Conservation (phyloP, 2,797 vertebrate genomes). For the Lagorchestes hirsutus region DNA sequence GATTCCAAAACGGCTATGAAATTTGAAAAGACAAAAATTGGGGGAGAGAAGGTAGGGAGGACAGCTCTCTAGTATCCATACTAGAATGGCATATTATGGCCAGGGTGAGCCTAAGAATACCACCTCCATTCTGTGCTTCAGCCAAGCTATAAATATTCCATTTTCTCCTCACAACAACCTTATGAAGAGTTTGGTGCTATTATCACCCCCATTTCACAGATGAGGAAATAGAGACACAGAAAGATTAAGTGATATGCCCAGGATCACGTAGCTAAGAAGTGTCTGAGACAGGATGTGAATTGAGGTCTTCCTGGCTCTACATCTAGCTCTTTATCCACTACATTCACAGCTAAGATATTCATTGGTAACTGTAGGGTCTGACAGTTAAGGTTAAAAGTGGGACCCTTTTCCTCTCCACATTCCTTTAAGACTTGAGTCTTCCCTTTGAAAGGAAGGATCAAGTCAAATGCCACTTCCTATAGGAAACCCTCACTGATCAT, state of each 20-base stretch:
- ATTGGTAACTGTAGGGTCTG: neutral
- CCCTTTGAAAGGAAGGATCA: neutral
- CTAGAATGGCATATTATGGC: neutral
- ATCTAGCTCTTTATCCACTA: neutral
- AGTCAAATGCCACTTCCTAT: neutral
- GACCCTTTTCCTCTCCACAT: neutral
- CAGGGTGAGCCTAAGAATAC: neutral
- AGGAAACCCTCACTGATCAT: neutral
- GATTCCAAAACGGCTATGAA: neutral
- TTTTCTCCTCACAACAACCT: neutral
- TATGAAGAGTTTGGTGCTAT: neutral
- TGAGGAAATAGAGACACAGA: neutral
- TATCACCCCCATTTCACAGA: neutral
- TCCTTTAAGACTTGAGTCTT: neutral
- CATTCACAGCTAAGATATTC: neutral
- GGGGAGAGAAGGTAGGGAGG: neutral
- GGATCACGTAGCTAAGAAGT: neutral
- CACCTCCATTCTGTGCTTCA: neutral
- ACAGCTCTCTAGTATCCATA: neutral
- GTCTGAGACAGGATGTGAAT: neutral
- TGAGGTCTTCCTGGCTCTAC: neutral
- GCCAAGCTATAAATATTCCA: neutral
- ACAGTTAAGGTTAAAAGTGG: neutral
- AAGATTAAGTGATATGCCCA: neutral
- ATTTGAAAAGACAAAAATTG: neutral